A percentile compares a stretch with the other conserved stretches of the same genome.
Conservation (phyloP, 2,797 vertebrate genomes). For the Pempheris klunzingeri region DNA sequence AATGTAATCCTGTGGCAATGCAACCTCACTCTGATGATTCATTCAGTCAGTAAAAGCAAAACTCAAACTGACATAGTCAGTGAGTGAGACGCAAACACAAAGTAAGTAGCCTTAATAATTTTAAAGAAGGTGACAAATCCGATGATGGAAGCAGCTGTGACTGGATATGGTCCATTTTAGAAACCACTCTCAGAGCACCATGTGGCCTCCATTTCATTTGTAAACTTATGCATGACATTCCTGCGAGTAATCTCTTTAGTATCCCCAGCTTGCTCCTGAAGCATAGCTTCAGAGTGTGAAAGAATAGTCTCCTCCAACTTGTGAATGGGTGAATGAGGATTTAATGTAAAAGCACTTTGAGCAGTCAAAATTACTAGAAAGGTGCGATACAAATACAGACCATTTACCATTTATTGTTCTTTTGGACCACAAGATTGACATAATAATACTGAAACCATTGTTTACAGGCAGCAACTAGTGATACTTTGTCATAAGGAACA, state of each 20-base stretch:
- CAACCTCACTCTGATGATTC: not conserved
- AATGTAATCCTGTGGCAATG: not conserved
- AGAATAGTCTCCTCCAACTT: no score
- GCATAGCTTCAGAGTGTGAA: no score
- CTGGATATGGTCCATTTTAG: not conserved
- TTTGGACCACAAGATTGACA: no score
- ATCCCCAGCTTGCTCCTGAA: not conserved
- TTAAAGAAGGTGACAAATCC: not conserved
- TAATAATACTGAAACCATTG: no score
- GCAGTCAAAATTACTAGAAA: no score
- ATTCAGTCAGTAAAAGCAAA: not conserved
- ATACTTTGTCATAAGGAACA: not conserved
- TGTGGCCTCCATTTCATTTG: not conserved
- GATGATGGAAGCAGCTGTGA: not conserved
- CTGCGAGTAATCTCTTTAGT: not conserved
- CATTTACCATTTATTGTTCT: no score
- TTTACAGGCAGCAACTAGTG: not conserved
- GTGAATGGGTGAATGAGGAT: no score
- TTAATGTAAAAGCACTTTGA: no score
- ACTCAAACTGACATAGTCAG: no score
- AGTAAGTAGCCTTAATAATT: not conserved
- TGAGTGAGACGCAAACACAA: not conserved
- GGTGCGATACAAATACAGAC: no score
- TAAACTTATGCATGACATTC: not conserved
- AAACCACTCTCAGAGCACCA: not conserved